Percentiles rank a stretch among this genome's conserved stretches.
Evolutionary conservation across 2,113 vertebrate genomes (phyloP).

Genomic region (Delphinus delphis): DNA sequence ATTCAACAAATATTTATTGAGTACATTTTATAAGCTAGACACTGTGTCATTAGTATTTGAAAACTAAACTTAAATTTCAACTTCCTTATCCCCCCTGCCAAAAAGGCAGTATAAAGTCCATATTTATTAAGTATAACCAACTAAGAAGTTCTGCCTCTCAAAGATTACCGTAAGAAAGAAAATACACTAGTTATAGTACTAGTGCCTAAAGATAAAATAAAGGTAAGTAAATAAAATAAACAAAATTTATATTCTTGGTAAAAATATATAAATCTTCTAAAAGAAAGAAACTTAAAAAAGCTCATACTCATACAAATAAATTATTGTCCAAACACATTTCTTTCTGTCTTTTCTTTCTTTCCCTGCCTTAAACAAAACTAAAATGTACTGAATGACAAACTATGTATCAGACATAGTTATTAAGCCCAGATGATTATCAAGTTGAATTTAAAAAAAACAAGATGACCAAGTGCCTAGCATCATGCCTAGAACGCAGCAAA

Average conservation of each 20-base stretch:
- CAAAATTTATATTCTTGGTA: slow-evolving; percentile 40
- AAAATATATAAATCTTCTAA: slow-evolving; percentile 30
- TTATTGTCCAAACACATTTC: slow-evolving; percentile 30
- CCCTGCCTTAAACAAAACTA: slow-evolving; percentile 24
- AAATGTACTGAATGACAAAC: neutral
- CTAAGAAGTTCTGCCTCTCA: slow-evolving; percentile 29
- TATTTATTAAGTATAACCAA: neutral
- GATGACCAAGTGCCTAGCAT: neutral
- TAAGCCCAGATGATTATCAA: neutral
- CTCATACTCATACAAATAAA: neutral
- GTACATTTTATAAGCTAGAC: neutral
- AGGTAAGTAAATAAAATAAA: slow-evolving; percentile 28
- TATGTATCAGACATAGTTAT: neutral
- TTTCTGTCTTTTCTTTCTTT: slow-evolving; percentile 33
- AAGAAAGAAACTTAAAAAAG: slow-evolving; percentile 37
- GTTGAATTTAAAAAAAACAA: slow-evolving; percentile 32
- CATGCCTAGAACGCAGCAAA: neutral
- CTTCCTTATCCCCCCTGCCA: neutral
- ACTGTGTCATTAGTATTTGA: slow-evolving; percentile 5
- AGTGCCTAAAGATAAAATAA: slow-evolving; percentile 43
- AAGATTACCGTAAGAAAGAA: slow-evolving; percentile 40
- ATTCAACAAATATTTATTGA: slow-evolving; percentile 38
- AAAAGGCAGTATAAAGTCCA: neutral
- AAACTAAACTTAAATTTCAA: slow-evolving; percentile 45
- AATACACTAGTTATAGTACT: neutral